A percentile compares a stretch with the other conserved stretches of the same genome.
Evolutionary conservation across 2,888 invertebrate species (phyloP).

Genomic region (Pristionchus fissidentatus): DNA sequence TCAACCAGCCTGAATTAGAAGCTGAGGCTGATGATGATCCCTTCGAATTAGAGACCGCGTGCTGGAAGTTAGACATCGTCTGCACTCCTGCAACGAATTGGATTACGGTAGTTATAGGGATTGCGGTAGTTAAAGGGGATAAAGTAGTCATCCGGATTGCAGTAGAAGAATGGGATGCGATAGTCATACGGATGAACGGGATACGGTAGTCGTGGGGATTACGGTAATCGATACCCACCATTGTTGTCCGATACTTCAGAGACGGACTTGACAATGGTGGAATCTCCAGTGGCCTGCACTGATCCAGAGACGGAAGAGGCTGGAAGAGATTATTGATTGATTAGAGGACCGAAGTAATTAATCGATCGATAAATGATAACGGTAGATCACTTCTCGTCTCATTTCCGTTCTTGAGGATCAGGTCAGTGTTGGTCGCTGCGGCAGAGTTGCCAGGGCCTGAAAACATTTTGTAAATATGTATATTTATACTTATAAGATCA

Average conservation of each 20-base stretch:
- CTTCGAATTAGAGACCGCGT: conserved; percentile 53
- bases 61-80: conserved; percentile 59
- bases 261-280: conserved; percentile 58
- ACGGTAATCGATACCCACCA: conserved; percentile 50
- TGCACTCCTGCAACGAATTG: conserved; percentile 53
- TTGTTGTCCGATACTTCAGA: conserved; percentile 57
- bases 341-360: not conserved
- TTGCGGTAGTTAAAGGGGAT: too few relatives aligned
- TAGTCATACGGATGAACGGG: too few relatives aligned
- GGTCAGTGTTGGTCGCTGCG: conserved; percentile 36
- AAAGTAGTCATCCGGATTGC: too few relatives aligned
- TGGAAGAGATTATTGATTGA: not conserved
- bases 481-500: too few relatives aligned
- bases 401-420: conserved; percentile 21
- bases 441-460: conserved; percentile 39
- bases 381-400: conserved; percentile 1
- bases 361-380: not conserved
- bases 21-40: conserved; percentile 55
- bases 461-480: not conserved
- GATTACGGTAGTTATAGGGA: conserved; percentile 31
- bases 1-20: conserved; percentile 44
- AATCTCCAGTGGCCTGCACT: conserved; percentile 57
- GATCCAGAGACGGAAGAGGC: conserved; percentile 52
- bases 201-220: not conserved
- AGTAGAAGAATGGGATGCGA: too few relatives aligned